These are phyloP conservation scores for Vireo griseus DNA, from an alignment of 2,797 vertebrate species.

Conservation along the genomic window DNA sequence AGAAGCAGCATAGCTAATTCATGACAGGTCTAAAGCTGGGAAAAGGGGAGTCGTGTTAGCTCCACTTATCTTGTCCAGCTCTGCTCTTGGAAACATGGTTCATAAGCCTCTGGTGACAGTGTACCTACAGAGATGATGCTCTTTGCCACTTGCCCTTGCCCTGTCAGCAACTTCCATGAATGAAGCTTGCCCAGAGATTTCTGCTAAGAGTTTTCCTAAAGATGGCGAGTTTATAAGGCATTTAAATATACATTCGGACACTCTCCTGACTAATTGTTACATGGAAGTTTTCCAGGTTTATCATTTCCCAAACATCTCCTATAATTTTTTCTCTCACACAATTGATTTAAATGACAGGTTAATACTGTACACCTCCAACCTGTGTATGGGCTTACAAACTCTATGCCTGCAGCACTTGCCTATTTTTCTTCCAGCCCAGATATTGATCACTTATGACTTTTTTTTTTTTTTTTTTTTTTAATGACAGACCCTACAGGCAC, in stretches of 20 bases:
- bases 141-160: not conserved
- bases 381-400: not conserved
- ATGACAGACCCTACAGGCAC: not conserved
- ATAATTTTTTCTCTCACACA: not conserved
- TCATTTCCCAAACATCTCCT: not conserved
- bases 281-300: not conserved
- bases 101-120: not conserved
- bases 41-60: not conserved
- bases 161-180: not conserved
- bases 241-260: not conserved
- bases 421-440: slow-evolving; percentile 22
- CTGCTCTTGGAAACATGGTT: not conserved
- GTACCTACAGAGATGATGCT: not conserved
- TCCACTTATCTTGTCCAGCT: not conserved
- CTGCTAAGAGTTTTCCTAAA: not conserved
- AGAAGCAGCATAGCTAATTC: not conserved
- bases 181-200: not conserved
- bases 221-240: not conserved
- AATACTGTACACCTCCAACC: not conserved
- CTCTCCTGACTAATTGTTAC: not conserved
- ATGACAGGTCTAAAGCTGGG: not conserved
- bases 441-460: not conserved
- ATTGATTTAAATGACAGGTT: not conserved
- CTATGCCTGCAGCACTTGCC: not conserved
- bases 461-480: not conserved